A percentile compares a stretch with the other conserved stretches of the same genome.
phyloP scores from a whole-genome alignment of 2,888 invertebrate species.

The Caenorhabditis virilis region DNA sequence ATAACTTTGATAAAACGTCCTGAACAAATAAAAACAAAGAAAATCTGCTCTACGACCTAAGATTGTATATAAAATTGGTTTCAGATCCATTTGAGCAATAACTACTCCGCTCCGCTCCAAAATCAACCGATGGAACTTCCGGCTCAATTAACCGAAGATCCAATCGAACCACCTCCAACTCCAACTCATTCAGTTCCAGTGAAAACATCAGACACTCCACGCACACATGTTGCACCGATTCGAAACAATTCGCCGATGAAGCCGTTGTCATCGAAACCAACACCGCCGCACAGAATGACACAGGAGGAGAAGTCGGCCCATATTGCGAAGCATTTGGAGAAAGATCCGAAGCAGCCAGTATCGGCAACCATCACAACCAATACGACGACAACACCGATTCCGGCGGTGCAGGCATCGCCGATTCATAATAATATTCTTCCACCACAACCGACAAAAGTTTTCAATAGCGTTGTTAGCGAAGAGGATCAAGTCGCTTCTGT shows the following conservation, averaged over 20 bases:
- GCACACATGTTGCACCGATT: too few species aligned
- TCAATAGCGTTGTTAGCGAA: not conserved
- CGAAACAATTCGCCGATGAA: not conserved
- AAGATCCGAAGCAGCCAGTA: too few species aligned
- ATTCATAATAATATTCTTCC: too few species aligned
- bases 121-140: too few species aligned
- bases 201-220: not conserved
- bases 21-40: too few species aligned
- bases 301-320: not conserved
- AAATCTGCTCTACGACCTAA: too few species aligned
- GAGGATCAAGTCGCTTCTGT: not conserved
- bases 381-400: not conserved
- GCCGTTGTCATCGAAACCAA: not conserved
- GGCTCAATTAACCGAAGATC: slow-evolving; percentile 24
- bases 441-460: not conserved
- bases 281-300: not conserved
- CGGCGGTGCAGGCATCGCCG: too few species aligned
- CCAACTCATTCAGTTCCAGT: slow-evolving; percentile 3
- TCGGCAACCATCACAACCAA: not conserved
- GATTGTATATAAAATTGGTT: too few species aligned
- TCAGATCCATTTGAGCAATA: too few species aligned
- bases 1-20: too few species aligned
- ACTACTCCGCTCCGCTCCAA: too few species aligned
- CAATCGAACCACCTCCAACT: slow-evolving; percentile 4
- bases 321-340: not conserved